Evolutionary conservation across 2,888 invertebrate species (phyloP), one percentile per base, ranked within the genome.

Genomic region (Thymelicus lineola): DNA sequence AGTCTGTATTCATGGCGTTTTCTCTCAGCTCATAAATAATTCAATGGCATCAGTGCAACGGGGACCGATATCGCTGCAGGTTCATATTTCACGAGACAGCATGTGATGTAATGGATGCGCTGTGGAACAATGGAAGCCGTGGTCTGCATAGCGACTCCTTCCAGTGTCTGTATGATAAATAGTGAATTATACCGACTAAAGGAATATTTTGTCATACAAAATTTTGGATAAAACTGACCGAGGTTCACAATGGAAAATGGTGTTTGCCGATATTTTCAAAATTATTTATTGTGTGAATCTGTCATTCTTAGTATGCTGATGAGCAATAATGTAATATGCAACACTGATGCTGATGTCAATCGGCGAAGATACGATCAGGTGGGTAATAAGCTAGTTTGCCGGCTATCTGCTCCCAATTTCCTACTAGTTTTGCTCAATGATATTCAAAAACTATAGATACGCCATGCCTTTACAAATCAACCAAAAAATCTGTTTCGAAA

Each of bases 41-140:
- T 86, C 70, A 64, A 71, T 55, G 69, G 71, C 73, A 71, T 72
- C 71, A 70, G 63, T 74, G 72, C 85, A 87, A 79, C 80, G 75
- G 79, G 77, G 80, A 71, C 73, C 74, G 81, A 84, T 87, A 85
- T 86, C 83, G 81, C 78, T 83, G 84, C 87, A 84, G 88, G 87
- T 87, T 85, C 89, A 88, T 90, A 90, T 89, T 88, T 90, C 88
- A 90, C 85, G 80, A 80, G 82, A 81, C 83, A 83, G 80, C 63
- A 70, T 70, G 66, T 57, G 64, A 53, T 68, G 72, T 73, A 73
- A 71, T 72, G 66, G 71, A 72, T 74, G 72, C 58, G 53, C 28
- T 48, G 35, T 63, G 28, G 48, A 58, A 65, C 61, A 61, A 46
- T 15, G 42, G 65, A 55, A 35, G 17, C 35, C 45, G 53, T 55